A percentile compares a stretch with the other conserved stretches of the same genome.
phyloP scores from a whole-genome alignment of 2,113 vertebrate species.

The Origma solitaria region DNA sequence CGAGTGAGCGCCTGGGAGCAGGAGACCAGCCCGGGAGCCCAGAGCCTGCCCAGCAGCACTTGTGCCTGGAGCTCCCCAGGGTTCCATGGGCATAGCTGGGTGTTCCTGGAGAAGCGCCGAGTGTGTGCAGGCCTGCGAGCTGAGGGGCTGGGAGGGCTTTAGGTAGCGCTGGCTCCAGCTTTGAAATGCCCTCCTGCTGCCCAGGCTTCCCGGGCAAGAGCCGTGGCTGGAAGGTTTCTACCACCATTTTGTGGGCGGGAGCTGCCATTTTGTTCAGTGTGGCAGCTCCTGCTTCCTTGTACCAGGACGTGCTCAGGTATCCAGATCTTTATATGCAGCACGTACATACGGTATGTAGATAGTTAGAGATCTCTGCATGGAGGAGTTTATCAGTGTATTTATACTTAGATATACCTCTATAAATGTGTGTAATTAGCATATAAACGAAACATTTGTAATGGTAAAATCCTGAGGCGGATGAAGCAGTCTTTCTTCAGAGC shows the following conservation, averaged over 20 bases:
- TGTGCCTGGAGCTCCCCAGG: neutral
- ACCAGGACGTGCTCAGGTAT: neutral
- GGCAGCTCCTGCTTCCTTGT: neutral
- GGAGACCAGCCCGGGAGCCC: accelerated
- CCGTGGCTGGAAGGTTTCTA: neutral
- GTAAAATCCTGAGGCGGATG: neutral
- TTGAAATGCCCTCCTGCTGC: neutral
- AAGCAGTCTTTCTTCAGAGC: neutral
- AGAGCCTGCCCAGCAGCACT: accelerated
- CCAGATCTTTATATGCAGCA: neutral
- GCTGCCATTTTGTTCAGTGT: neutral
- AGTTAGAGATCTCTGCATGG: neutral
- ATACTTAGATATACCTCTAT: no score
- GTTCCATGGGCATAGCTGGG: accelerated
- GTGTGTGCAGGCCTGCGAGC: neutral
- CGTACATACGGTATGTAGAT: neutral
- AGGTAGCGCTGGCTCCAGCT: neutral
- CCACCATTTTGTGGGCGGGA: neutral
- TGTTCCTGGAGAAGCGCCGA: neutral
- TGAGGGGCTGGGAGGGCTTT: neutral
- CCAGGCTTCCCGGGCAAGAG: neutral
- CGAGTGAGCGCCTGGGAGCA: accelerated
- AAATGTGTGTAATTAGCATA: no score
- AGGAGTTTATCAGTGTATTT: neutral
- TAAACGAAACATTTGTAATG: no score